phyloP scores from a whole-genome alignment of 2,797 vertebrate species.

The Enteromius thamalakanensis region DNA sequence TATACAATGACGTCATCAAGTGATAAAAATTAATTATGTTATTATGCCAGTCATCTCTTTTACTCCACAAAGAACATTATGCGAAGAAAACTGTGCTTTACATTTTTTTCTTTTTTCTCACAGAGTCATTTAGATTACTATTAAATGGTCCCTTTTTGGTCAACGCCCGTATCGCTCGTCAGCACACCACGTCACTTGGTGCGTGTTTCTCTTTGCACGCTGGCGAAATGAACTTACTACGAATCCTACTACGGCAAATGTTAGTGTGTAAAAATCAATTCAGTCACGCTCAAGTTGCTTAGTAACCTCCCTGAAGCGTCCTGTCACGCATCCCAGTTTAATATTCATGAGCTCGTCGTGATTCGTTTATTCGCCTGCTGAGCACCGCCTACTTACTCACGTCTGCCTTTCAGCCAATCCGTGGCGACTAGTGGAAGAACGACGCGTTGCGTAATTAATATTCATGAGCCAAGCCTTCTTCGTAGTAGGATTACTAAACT shows the following conservation, averaged over 20 bases:
- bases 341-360: neutral
- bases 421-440: neutral
- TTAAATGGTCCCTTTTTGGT: conserved; percentile 4
- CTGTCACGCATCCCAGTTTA: neutral
- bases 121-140: neutral
- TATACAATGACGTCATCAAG: neutral
- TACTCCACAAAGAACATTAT: neutral
- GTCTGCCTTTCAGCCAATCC: conserved; percentile 7
- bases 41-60: neutral
- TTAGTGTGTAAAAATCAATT: neutral
- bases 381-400: neutral
- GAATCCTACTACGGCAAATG: conserved; percentile 1
- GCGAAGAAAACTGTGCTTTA: neutral
- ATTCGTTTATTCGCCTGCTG: neutral
- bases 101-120: too few relatives aligned
- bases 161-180: conserved; percentile 44
- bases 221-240: neutral
- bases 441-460: neutral
- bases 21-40: neutral
- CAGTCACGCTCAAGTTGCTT: conserved; percentile 16
- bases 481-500: conserved; percentile 8
- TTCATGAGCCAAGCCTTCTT: conserved; percentile 11
- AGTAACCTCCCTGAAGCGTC: neutral
- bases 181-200: conserved; percentile 68
- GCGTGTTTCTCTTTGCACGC: conserved; percentile 58